Base-by-base conservation (phyloP, 2,888 invertebrate species). In the Chesias legatella region DNA sequence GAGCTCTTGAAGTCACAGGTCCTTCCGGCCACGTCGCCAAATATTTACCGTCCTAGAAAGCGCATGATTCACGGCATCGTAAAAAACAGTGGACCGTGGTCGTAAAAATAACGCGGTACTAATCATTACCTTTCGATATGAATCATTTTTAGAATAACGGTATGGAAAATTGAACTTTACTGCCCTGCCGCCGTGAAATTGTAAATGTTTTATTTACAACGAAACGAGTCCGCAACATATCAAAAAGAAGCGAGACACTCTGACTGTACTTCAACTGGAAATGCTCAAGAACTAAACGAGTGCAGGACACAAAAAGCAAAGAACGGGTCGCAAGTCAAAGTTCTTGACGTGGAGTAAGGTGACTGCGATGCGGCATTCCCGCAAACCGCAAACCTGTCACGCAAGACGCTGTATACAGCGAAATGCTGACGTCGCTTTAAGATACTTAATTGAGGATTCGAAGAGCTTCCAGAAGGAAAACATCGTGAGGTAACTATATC, bases 211-310 rank as follows among this genome's bases (percentile, higher is more conserved):
- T 27, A 31, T 34, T 34, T 27, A 10, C 27, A 24, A 21, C 20
- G 31, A 25, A 25, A 35, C 39, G 36, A 23, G 37, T 40, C 25
- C 33, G 40, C 32, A 22, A 43, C 17, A 33, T 25, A 41, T 35
- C 42, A 44, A 44, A 51, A 44, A 44, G 43, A 36, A 47, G 28
- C 35, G 26, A 33, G 27, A 35, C 34, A 40, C 49, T 49, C 43
- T 44, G 48, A 50, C 52, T 43, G 36, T 27, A 35, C 48, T 51
- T 13, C 32, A 42, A 35, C 43, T 46, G 48, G 33, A 48, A 54
- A 48, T 43, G 39, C 43, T 52, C 46, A 46, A 51, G 50, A 46
- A 48, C 45, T 53, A 45, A 47, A 40, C 39, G 47, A 45, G 49
- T 38, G 46, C 45, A 29, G 43, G 43, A 17, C 13, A 5, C 36